phyloP scores from a whole-genome alignment of 2,888 invertebrate species.

The Drosophila pegasa region DNA sequence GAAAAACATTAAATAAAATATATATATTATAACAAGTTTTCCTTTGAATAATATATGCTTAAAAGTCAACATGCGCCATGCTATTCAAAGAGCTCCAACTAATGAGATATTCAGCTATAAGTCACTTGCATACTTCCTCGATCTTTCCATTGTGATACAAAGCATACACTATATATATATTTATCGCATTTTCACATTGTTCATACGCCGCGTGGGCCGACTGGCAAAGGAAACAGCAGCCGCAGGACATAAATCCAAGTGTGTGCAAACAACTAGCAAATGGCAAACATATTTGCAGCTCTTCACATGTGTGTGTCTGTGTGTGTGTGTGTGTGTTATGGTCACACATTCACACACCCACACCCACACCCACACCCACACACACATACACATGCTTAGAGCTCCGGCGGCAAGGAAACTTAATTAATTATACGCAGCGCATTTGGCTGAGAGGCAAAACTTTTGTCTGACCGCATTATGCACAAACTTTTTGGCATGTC shows the following conservation, averaged over 20 bases:
- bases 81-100: too few relatives aligned
- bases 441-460: constrained; percentile 40
- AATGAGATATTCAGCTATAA: too few relatives aligned
- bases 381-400: background rate
- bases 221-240: background rate
- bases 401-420: constrained; percentile 37
- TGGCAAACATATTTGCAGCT: constrained; percentile 29
- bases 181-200: background rate
- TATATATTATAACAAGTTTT: too few relatives aligned
- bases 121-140: background rate
- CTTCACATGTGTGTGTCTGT: constrained; percentile 7
- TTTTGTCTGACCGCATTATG: constrained; percentile 60
- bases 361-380: constrained; percentile 2
- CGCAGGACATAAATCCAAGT: constrained; percentile 36
- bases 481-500: constrained; percentile 48
- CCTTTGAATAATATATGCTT: too few relatives aligned
- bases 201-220: constrained; percentile 1
- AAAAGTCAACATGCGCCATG: too few relatives aligned
- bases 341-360: constrained; percentile 2
- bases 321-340: background rate
- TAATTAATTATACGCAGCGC: constrained; percentile 60
- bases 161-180: background rate
- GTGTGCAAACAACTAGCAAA: constrained; percentile 33
- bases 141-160: background rate
- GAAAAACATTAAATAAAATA: too few relatives aligned